Conservation (phyloP, 2,888 invertebrate genomes). For the Phyllotreta striolata region DNA sequence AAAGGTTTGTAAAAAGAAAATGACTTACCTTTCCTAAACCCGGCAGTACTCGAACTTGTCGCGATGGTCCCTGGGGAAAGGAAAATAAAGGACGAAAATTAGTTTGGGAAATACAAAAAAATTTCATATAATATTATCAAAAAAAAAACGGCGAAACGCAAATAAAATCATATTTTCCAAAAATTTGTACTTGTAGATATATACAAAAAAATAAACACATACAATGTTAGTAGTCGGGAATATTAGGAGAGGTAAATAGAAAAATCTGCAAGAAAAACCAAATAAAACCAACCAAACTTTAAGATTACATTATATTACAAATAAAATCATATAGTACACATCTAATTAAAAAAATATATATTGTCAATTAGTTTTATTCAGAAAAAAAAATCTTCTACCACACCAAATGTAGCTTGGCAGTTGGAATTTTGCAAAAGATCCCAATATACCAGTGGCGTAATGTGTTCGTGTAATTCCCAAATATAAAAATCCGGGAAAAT, state of each 20-base stretch:
- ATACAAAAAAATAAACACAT: slow-evolving; percentile 41
- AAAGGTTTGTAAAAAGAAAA: slow-evolving; percentile 4
- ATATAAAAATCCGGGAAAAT: too few species aligned
- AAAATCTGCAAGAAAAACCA: slow-evolving; percentile 23
- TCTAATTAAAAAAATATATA: background rate
- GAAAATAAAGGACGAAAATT: slow-evolving; percentile 32
- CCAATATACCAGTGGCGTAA: too few species aligned
- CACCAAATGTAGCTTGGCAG: too few species aligned
- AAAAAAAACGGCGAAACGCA: slow-evolving; percentile 33
- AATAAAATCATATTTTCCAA: slow-evolving; percentile 21
- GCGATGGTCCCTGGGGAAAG: slow-evolving; percentile 55
- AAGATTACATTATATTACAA: slow-evolving; percentile 31
- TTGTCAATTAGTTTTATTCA: background rate
- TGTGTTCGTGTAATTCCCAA: too few species aligned
- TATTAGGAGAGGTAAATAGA: slow-evolving; percentile 11
- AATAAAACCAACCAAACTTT: slow-evolving; percentile 21
- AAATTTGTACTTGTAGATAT: slow-evolving; percentile 22
- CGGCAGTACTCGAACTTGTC: slow-evolving; percentile 61
- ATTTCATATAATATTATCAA: slow-evolving; percentile 34
- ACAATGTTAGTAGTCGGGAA: slow-evolving; percentile 45
- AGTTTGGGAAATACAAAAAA: slow-evolving; percentile 23
- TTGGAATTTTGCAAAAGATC: too few species aligned
- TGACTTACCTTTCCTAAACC: slow-evolving; percentile 61
- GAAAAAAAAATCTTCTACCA: too few species aligned
- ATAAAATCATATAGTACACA: too few species aligned